phyloP scores from a whole-genome alignment of 1,140 invertebrate species.

The Melitaea cinxia region DNA sequence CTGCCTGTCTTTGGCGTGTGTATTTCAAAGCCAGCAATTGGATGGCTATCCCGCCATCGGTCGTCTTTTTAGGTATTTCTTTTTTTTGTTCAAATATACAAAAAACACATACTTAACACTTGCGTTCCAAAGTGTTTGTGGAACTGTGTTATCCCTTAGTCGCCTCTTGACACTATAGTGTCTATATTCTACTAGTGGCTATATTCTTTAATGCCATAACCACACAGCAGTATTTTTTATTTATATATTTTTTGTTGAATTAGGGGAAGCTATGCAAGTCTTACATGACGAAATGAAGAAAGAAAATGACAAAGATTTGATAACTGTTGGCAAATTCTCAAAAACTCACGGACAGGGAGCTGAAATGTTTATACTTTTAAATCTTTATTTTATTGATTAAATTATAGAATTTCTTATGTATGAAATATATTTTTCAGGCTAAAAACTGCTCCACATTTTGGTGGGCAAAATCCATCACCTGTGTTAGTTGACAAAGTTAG shows the following conservation, averaged over 20 bases:
- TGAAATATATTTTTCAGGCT: slow-evolving; percentile 30
- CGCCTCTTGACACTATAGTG: too few species aligned
- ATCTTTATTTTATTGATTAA: neutral
- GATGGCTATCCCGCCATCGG: too few species aligned
- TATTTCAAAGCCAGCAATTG: too few species aligned
- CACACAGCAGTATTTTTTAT: too few species aligned
- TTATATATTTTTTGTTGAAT: neutral
- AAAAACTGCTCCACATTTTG: slow-evolving; percentile 39
- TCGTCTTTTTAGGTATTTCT: too few species aligned
- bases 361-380: slow-evolving; percentile 46
- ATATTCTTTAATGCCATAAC: too few species aligned
- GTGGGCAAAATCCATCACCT: slow-evolving; percentile 40
- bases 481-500: slow-evolving; percentile 38
- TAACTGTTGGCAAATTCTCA: slow-evolving; percentile 53
- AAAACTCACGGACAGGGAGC: slow-evolving; percentile 52
- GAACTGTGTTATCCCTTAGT: too few species aligned
- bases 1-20: too few species aligned
- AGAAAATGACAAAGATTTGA: slow-evolving; percentile 50
- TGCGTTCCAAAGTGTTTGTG: too few species aligned
- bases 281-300: slow-evolving; percentile 52
- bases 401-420: neutral
- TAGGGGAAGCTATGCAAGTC: slow-evolving; percentile 54
- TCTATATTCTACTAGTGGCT: too few species aligned
- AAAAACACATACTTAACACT: too few species aligned
- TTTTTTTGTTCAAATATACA: too few species aligned